Conservation (phyloP, 1,140 invertebrate species). For the Cyclina sinensis region DNA sequence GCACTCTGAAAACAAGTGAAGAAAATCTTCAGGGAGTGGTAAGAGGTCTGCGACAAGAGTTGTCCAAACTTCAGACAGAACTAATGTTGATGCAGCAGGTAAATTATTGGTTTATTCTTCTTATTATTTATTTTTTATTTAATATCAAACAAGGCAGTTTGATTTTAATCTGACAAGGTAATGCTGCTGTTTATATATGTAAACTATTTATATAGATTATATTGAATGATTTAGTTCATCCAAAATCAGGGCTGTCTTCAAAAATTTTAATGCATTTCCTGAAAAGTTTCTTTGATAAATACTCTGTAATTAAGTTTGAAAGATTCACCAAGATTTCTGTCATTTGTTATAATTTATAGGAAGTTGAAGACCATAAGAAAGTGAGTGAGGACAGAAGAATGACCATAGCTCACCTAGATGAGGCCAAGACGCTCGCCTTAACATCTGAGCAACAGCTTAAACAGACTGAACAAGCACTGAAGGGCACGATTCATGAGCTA, state of each 20-base stretch:
- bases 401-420: conserved; percentile 65
- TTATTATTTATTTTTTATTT: too few relatives aligned
- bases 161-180: too few relatives aligned
- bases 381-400: conserved; percentile 62
- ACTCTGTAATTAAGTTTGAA: too few relatives aligned
- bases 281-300: too few relatives aligned
- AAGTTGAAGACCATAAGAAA: conserved; percentile 67
- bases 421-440: neutral
- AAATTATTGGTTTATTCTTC: neutral
- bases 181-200: too few relatives aligned
- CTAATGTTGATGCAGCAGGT: conserved; percentile 5
- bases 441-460: conserved; percentile 21
- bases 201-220: too few relatives aligned
- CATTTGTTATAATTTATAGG: too few relatives aligned
- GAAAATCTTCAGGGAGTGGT: conserved; percentile 43
- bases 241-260: too few relatives aligned
- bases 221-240: too few relatives aligned
- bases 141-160: too few relatives aligned
- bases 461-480: conserved; percentile 14
- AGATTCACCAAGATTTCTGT: too few relatives aligned
- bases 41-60: conserved; percentile 48
- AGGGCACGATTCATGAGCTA: neutral
- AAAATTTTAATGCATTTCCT: too few relatives aligned
- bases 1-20: conserved; percentile 19
- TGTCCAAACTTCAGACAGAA: conserved; percentile 63